Percentiles rank a stretch among this genome's conserved stretches.
Conservation (phyloP, 2,888 invertebrate species). For the Drepanosiphum platanoidis region DNA sequence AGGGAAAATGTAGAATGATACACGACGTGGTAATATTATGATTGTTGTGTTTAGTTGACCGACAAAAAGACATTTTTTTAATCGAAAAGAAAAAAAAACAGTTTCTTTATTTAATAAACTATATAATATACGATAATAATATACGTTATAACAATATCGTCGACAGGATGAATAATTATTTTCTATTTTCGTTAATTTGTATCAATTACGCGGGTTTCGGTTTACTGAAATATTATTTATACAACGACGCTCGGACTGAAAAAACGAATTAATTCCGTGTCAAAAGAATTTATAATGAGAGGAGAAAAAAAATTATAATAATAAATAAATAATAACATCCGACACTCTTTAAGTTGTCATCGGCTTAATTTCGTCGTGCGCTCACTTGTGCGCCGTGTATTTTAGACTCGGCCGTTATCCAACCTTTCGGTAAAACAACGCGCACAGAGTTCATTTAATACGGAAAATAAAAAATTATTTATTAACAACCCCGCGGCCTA, state of each 20-base stretch:
- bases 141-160: too few relatives aligned
- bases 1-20: too few relatives aligned
- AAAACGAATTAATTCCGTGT: not conserved
- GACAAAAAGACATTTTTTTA: too few relatives aligned
- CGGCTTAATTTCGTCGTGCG: not conserved
- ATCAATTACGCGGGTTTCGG: not conserved
- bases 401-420: constrained; percentile 10
- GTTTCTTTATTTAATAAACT: not conserved
- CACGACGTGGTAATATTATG: too few relatives aligned
- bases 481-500: not conserved
- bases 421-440: not conserved
- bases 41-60: too few relatives aligned
- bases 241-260: not conserved
- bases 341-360: constrained; percentile 13
- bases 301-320: not conserved
- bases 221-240: constrained; percentile 2
- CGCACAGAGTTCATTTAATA: not conserved
- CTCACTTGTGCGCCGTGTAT: not conserved
- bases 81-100: not conserved
- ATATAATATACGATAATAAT: too few relatives aligned
- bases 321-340: not conserved
- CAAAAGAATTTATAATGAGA: not conserved
- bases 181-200: not conserved
- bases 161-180: not conserved
- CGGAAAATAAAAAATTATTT: not conserved